Conservation (phyloP, 1,140 invertebrate genomes). For the Amphibalanus amphitrite region DNA sequence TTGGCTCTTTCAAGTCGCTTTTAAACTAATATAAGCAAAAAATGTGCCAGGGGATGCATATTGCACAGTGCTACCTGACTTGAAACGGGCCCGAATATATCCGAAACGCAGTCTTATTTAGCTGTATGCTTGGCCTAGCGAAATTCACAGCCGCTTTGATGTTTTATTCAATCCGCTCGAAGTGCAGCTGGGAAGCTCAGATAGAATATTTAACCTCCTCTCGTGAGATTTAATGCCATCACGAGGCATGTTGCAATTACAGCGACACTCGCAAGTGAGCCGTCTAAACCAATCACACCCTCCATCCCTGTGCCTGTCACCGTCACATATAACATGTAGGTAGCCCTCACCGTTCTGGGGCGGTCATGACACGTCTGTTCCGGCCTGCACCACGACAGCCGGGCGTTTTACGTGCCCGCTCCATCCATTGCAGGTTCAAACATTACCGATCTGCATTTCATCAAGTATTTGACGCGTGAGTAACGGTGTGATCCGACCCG, state of each 20-base stretch:
- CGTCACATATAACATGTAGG: too few relatives aligned
- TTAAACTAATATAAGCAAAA: too few relatives aligned
- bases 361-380: not conserved
- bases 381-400: not conserved
- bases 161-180: too few relatives aligned
- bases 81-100: too few relatives aligned
- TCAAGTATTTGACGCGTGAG: slow-evolving; percentile 4
- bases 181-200: too few relatives aligned
- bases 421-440: not conserved
- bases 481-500: not conserved
- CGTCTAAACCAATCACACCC: not conserved
- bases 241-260: not conserved
- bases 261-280: not conserved
- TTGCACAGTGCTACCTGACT: too few relatives aligned
- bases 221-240: not conserved
- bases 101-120: too few relatives aligned
- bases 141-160: too few relatives aligned
- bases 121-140: too few relatives aligned
- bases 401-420: not conserved
- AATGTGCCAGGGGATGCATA: too few relatives aligned
- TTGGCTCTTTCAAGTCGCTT: too few relatives aligned
- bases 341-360: not conserved
- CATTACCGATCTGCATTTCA: not conserved
- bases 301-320: not conserved
- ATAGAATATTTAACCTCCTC: not conserved